Evolutionary conservation across 2,888 invertebrate species (phyloP).

Genomic region (Campoplex capitator): DNA sequence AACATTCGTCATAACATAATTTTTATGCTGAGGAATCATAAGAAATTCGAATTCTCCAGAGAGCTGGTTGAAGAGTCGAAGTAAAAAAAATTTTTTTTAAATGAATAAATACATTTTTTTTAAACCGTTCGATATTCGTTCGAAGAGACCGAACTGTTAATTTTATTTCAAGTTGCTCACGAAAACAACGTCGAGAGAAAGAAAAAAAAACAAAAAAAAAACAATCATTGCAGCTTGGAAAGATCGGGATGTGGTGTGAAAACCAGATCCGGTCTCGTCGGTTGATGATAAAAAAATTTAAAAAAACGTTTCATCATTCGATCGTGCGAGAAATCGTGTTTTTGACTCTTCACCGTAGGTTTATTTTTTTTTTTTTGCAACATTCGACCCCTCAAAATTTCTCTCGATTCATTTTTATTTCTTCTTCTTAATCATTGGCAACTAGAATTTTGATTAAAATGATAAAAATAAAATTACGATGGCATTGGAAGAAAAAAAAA

Average conservation of each 20-base stretch:
- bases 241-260: slow-evolving; percentile 18
- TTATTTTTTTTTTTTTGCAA: not conserved
- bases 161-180: not conserved
- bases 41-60: slow-evolving; percentile 10
- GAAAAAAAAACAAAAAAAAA: not conserved
- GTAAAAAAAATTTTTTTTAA: too few relatives aligned
- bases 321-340: not conserved
- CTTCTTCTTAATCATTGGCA: not conserved
- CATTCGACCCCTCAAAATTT: not conserved
- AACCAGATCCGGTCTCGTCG: slow-evolving; percentile 9
- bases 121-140: not conserved
- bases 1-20: slow-evolving; percentile 16
- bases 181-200: not conserved
- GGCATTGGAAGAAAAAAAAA: not conserved
- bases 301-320: not conserved
- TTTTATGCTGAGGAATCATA: not conserved
- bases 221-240: not conserved
- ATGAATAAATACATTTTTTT: too few relatives aligned
- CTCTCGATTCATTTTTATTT: not conserved
- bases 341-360: not conserved
- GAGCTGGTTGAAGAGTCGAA: not conserved
- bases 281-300: not conserved
- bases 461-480: not conserved
- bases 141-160: not conserved
- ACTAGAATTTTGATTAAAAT: not conserved